Base-by-base conservation (phyloP, 2,888 invertebrate genomes). In the Orgyia antiqua region DNA sequence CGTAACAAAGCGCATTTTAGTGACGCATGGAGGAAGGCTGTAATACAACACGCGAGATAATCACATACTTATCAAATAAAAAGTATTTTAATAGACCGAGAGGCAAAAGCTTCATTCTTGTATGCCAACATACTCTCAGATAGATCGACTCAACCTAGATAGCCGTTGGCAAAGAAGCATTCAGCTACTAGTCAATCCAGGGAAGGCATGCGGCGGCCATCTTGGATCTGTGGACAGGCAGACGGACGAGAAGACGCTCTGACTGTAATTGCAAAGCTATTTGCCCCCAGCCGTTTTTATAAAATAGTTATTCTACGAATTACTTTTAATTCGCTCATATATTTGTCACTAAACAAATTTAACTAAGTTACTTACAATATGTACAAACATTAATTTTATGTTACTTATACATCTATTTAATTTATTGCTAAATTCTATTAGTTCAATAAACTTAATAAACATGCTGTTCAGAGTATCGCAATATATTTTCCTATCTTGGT, bases 171-270 rank as follows among this genome's bases (percentile, higher is more conserved):
- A 47, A 70, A 66, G 66, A 57, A 68, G 60, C 64, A 70, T 65
- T 66, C 71, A 71, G 80, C 80, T 80, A 80, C 79, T 75, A 84
- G 83, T 83, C 83, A 82, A 80, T 80, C 79, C 78, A 72, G 70
- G 66, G 59, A 57, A 71, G 79, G 80, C 77, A 84, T 77, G 80
- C 70, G 68, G 72, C 73, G 63, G 79, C 77, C 80, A 83, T 80
- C 61, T 80, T 77, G 69, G 45, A 55, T 61, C 42, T 48, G 51
- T 50, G 56, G 68, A 75, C 72, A 65, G 69, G 74, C 71, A 61
- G 67, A 74, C 70, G 71, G 60, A 64, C 62, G 60, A 61, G 68
- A 65, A 68, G 74, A 73, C 65, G 65, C 63, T 68, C 57, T 59
- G 65, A 66, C 73, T 73, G 72, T 79, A 82, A 83, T 83, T 83